Base-by-base conservation (phyloP, 2,888 invertebrate species). In the Drosophila rellima region DNA sequence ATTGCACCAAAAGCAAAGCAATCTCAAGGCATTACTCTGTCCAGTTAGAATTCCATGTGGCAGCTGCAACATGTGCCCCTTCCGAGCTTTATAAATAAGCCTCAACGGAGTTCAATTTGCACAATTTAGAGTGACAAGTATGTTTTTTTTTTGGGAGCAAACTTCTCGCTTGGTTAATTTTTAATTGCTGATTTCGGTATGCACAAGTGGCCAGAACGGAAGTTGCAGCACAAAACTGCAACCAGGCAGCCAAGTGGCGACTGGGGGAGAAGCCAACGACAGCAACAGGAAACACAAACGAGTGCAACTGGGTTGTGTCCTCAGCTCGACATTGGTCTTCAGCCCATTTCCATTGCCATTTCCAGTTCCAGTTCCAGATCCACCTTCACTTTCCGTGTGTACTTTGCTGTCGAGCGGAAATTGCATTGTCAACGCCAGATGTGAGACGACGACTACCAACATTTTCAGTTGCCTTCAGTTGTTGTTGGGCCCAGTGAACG, bases 391-490 rank as follows among this genome's bases (percentile, higher is more conserved):
- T 54, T 39, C 52, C 57, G 42, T 82, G 67, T 70, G 62, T 66
- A 68, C 67, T 73, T 61, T 72, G 69, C 67, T 67, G 82, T 73
- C 60, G 55, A 31, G 62, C 83, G 83, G 86, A 83, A 83, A 83
- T 83, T 83, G 86, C 86, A 80, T 86, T 83, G 83, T 83, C 83
- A 83, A 76, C 76, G 83, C 72, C 83, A 86, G 65, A 80, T 78
- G 69, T 55, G 77, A 62, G 64, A 48, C 52, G 59, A 51, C 26
- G 23, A 7, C 40, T 40, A 64, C 40, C 44, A 64, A 59, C 62
- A 47, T 47, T 52, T 52, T 65, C 44, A 29, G 26, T 50, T 59
- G 44, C 10, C 57, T 31, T n/a, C n/a, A 26, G 52, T 15, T 20
- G 15, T 3, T 5, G 17, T 37, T 40, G 31, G 17, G 26, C 61